Evolutionary conservation across 2,797 vertebrate genomes (phyloP), one percentile per base, ranked within the genome.

Genomic region (Tangara arthus): DNA sequence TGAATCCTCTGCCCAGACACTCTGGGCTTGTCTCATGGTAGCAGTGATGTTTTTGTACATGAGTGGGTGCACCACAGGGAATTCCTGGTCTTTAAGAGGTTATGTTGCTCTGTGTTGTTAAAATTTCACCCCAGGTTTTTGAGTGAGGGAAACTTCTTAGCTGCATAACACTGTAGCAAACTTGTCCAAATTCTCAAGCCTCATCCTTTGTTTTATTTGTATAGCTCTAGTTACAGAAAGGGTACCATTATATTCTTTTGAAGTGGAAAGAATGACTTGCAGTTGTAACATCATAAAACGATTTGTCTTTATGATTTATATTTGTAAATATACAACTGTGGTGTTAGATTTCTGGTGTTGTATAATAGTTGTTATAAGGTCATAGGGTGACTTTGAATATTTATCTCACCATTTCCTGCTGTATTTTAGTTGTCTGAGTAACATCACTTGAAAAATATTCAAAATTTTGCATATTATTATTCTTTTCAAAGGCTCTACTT

Each of bases 21-120:
- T 63, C 5, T 12, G 9, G 17, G 35, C 15, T n/a, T 75, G 9
- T 10, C n/a, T 84, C 28, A 37, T 0, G 6, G 63, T 44, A 61
- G n/a, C 28, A 52, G 0, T 8, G 7, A 17, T 30, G 37, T 11
- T 50, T 82, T 49, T 63, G 66, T 55, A 20, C 4, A 0, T 15
- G 30, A 12, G 17, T 64, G 86, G 41, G 24, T 53, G n/a, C 50
- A 37, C 41, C 30, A 18, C 5, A 4, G 27, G 65, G 65, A 86
- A 46, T 32, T 71, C 46, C 42, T 14, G 8, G 16, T 56, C n/a
- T 69, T 86, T 30, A 44, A 66, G 35, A 76, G 22, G 30, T 70
- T 73, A 5, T 0, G 2, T 73, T 87, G 46, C 56, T 83, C 60
- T 65, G 50, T 42, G 57, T 57, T 44, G 15, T 65, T 61, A 11